Conservation (phyloP, 1,140 invertebrate genomes). For the Ruditapes philippinarum region DNA sequence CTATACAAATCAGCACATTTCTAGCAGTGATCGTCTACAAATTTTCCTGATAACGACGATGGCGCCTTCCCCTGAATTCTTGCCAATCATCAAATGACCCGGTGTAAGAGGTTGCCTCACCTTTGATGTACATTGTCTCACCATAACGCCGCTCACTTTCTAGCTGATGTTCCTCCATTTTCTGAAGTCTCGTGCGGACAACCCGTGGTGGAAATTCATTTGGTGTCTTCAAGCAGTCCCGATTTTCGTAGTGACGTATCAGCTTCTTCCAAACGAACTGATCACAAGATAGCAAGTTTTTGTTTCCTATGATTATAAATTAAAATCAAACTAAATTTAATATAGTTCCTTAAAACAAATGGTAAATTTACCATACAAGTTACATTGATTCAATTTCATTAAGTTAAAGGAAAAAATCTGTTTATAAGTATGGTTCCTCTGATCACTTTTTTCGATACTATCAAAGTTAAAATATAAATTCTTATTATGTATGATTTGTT, state of each 20-base stretch:
- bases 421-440: too few species aligned
- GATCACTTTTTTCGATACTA: too few species aligned
- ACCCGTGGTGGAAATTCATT: slow-evolving; percentile 41
- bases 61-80: not conserved
- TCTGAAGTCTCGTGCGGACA: not conserved
- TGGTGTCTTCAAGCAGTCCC: slow-evolving; percentile 62
- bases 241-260: slow-evolving; percentile 53
- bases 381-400: too few species aligned
- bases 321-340: too few species aligned
- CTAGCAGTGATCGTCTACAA: not conserved
- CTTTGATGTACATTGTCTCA: not conserved
- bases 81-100: slow-evolving; percentile 33
- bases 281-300: slow-evolving; percentile 69
- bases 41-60: not conserved
- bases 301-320: slow-evolving; percentile 68
- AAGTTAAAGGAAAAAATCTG: too few species aligned
- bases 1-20: too few species aligned
- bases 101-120: slow-evolving; percentile 20
- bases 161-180: not conserved
- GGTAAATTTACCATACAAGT: too few species aligned
- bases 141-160: slow-evolving; percentile 5
- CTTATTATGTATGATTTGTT: too few species aligned
- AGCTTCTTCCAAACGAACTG: slow-evolving; percentile 59
- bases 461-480: too few species aligned
- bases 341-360: too few species aligned